Evolutionary conservation across 2,113 vertebrate genomes (phyloP), one percentile per base, ranked within the genome.

Genomic region (Uropsilus gracilis): DNA sequence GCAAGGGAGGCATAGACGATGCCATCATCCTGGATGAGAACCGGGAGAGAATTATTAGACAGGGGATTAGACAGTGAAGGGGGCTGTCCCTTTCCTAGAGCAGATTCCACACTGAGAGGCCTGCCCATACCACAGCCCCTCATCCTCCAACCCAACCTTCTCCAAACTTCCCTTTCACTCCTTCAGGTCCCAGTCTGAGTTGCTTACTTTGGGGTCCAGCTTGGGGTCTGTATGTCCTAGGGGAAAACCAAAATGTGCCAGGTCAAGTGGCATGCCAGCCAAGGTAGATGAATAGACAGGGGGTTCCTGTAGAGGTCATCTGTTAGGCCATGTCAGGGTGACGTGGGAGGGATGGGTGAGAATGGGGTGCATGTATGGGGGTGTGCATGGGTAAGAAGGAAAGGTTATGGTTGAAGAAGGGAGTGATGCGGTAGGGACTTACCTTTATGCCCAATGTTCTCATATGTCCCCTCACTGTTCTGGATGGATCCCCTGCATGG

Each of bases 1-100:
- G 48, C 1, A 8, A 97, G 81, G 63, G 89, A 94, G 14, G 95
- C 95, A 3, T 94, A 96, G 87, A 83, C 0, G 6, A 95, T 64
- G 55, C 57, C 22, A 0, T 93, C 61, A 3, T 93, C 76, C 95
- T 97, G 66, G 28, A 37, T 9, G 11, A 82, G 88, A 69, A 80
- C 13, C 34, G 11, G 83, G 68, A 91, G 48, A 66, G 71, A 66
- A 59, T 20, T 1, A 4, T 86, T 34, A 92, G 90, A n/a, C 24
- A 46, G 75, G 34, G 4, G 37, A n/a, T n/a, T n/a, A n/a, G n/a
- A n/a, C n/a, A n/a, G n/a, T n/a, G n/a, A 48, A 8, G 64, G 2
- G n/a, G 66, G 28, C 22, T 46, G 32, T 59, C 63, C 34, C 57
- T n/a, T 5, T 34, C 69, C 50, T 6, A 64, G 18, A 71, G 39